Evolutionary conservation across 1,140 invertebrate species (phyloP).

Genomic region (Chlorops oryzae): DNA sequence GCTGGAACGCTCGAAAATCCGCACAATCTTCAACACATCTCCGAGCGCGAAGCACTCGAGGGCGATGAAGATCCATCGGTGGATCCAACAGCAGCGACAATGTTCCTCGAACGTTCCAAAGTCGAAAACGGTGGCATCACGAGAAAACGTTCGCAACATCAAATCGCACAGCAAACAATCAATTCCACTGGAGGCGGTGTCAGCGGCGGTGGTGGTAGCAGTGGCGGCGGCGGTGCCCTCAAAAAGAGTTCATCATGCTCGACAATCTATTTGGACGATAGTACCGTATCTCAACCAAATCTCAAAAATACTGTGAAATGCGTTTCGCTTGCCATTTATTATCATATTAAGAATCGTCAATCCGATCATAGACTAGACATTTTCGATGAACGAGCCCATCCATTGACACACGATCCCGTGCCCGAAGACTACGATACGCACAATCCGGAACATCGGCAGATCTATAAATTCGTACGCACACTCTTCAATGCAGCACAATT

Average conservation of each 20-base stretch:
- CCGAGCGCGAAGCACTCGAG: conserved; percentile 93
- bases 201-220: too few species aligned
- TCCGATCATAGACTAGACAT: conserved; percentile 88
- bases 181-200: conserved; percentile 48
- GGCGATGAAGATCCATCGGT: conserved; percentile 92
- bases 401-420: conserved; percentile 84
- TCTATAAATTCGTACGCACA: conserved; percentile 97
- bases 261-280: conserved; percentile 97
- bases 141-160: conserved; percentile 85
- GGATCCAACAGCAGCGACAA: conserved; percentile 88
- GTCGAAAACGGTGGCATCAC: conserved; percentile 87
- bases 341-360: conserved; percentile 96
- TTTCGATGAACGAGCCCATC: conserved; percentile 97
- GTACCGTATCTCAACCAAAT: conserved; percentile 98
- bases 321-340: conserved; percentile 97
- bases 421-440: conserved; percentile 85
- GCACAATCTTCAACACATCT: conserved; percentile 95
- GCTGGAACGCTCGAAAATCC: conserved; percentile 49
- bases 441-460: conserved; percentile 94
- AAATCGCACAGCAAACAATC: conserved; percentile 53
- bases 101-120: conserved; percentile 94
- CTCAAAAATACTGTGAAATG: conserved; percentile 99
- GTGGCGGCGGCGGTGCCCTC: conserved; percentile 68
- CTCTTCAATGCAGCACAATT: conserved; percentile 98
- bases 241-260: conserved; percentile 98